Conservation (phyloP, 2,797 vertebrate species). For the Smutsia temminckii region DNA sequence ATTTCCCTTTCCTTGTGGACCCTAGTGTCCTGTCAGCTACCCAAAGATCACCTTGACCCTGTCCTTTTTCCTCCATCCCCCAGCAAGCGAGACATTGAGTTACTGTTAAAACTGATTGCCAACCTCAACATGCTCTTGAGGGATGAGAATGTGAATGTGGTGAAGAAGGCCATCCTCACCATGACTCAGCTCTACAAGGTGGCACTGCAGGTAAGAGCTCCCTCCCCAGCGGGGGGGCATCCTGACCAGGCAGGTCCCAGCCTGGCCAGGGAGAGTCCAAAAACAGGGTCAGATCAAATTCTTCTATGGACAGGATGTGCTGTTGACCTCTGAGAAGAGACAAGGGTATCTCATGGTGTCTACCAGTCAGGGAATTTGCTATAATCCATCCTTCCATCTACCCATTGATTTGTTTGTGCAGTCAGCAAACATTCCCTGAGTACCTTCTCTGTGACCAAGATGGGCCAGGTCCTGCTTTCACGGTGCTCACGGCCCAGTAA, state of each 20-base stretch:
- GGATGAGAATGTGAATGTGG: constrained; percentile 96
- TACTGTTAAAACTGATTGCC: constrained; percentile 92
- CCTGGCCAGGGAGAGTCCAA: not conserved
- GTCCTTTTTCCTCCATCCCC: not conserved
- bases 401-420: not conserved
- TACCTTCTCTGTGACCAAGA: not conserved
- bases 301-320: not conserved
- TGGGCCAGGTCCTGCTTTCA: not conserved
- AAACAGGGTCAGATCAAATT: not conserved
- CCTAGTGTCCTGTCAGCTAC: not conserved
- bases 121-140: constrained; percentile 96
- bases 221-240: fast-evolving
- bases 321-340: not conserved
- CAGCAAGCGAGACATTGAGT: constrained; percentile 95
- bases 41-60: not conserved
- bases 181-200: constrained; percentile 97
- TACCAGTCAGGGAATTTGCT: not conserved
- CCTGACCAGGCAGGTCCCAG: fast-evolving
- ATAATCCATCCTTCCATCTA: not conserved
- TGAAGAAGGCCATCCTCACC: constrained; percentile 96
- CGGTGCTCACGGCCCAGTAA: not conserved
- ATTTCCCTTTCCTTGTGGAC: not conserved
- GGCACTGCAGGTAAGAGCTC: constrained; percentile 89
- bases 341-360: not conserved
- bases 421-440: not conserved